A percentile compares a stretch with the other conserved stretches of the same genome.
Conservation (phyloP, 2,888 invertebrate species). For the Microdon myrmicae region DNA sequence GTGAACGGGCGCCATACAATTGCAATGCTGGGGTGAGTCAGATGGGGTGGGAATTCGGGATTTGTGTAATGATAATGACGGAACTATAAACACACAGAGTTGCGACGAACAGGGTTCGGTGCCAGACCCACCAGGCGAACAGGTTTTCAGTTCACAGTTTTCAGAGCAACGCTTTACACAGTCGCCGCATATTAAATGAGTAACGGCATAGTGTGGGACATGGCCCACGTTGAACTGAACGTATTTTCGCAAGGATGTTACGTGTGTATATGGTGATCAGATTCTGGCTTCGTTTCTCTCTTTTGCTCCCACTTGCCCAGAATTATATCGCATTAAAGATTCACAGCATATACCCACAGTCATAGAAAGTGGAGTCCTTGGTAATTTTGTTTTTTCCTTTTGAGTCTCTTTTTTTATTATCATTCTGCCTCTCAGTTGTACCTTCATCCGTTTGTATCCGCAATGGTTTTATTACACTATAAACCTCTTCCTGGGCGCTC, state of each 20-base stretch:
- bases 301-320: slow-evolving; percentile 18
- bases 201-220: slow-evolving; percentile 42
- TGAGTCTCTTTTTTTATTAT: slow-evolving; percentile 2
- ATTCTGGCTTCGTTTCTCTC: slow-evolving; percentile 9
- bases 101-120: slow-evolving; percentile 38
- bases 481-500: slow-evolving; percentile 13
- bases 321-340: slow-evolving; percentile 50
- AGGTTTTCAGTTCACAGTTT: slow-evolving; percentile 22
- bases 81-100: slow-evolving; percentile 13
- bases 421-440: slow-evolving; percentile 22
- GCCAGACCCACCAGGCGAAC: slow-evolving; percentile 48
- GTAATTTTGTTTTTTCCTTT: too few species aligned
- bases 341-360: slow-evolving; percentile 42
- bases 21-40: too few species aligned
- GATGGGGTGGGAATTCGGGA: not conserved
- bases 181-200: slow-evolving; percentile 24
- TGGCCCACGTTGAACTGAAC: slow-evolving; percentile 30
- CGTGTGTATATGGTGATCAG: slow-evolving; percentile 6
- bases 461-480: slow-evolving; percentile 47
- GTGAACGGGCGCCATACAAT: too few species aligned
- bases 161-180: slow-evolving; percentile 12
- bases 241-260: slow-evolving; percentile 9
- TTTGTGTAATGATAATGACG: slow-evolving; percentile 5
- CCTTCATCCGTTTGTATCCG: slow-evolving; percentile 38
- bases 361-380: slow-evolving; percentile 6